Evolutionary conservation across 2,797 vertebrate species (phyloP).

Genomic region (Cuculus canorus): DNA sequence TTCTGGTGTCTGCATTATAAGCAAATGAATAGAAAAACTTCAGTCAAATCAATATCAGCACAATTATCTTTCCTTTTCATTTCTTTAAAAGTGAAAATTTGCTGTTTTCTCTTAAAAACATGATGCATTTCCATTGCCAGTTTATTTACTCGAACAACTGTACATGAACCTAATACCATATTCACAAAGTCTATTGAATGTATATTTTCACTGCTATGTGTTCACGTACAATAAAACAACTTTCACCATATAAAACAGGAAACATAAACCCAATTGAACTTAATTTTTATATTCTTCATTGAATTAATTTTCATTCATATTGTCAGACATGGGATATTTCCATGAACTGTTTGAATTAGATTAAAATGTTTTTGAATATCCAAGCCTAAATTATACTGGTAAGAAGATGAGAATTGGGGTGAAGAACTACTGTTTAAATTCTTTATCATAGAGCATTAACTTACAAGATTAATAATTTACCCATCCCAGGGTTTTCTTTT

Average conservation of each 20-base stretch:
- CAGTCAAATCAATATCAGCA: not conserved
- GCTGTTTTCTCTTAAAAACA: not conserved
- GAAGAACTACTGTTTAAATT: not conserved
- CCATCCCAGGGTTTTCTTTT: not conserved
- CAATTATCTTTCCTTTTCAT: not conserved
- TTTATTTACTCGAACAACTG: not conserved
- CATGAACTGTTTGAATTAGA: not conserved
- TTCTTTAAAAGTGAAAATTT: not conserved
- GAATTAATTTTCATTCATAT: not conserved
- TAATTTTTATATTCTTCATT: conserved; percentile 4
- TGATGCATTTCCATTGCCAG: not conserved
- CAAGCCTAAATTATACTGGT: not conserved
- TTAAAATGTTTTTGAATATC: not conserved
- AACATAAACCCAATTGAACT: not conserved
- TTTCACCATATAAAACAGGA: not conserved
- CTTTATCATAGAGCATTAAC: not conserved
- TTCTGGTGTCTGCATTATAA: not conserved
- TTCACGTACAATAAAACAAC: not conserved
- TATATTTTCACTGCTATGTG: not conserved
- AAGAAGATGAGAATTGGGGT: not conserved
- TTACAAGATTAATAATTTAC: not conserved
- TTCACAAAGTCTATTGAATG: not conserved
- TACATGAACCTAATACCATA: not conserved
- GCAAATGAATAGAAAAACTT: not conserved
- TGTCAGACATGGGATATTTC: not conserved